phyloP scores from a whole-genome alignment of 2,113 vertebrate species.

The Columba livia region DNA sequence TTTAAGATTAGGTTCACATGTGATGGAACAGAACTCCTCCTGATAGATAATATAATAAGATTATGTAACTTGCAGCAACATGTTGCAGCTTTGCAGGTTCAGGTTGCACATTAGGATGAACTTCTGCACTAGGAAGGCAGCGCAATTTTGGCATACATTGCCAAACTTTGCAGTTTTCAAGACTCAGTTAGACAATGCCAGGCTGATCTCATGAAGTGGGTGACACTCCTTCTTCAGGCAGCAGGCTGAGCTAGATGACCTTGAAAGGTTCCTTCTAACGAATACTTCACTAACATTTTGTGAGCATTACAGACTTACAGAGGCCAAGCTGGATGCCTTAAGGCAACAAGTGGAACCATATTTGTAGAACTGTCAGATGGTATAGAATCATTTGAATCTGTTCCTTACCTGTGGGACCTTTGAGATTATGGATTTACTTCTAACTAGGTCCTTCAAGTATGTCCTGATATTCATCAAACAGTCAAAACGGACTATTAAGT shows the following conservation, averaged over 20 bases:
- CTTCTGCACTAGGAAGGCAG: not conserved
- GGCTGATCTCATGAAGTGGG: not conserved
- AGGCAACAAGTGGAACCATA: not conserved
- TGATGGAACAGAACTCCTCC: not conserved
- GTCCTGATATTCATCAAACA: not conserved
- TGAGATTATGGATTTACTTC: not conserved
- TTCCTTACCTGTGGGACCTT: not conserved
- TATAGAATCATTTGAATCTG: not conserved
- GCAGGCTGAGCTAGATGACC: not conserved
- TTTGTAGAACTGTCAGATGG: not conserved
- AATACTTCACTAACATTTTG: not conserved
- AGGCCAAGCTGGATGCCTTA: not conserved
- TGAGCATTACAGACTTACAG: not conserved
- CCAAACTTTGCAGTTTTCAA: not conserved
- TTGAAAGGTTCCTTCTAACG: not conserved
- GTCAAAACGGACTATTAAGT: not conserved
- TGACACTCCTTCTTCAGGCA: not conserved
- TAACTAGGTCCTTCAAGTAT: not conserved
- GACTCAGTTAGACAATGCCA: not conserved
- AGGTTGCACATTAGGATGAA: not conserved
- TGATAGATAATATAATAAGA: not conserved
- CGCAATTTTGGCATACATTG: rapidly evolving
- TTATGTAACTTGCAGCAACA: not conserved
- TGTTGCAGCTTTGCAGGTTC: not conserved
- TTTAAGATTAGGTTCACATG: not conserved